phyloP scores from a whole-genome alignment of 2,797 vertebrate genomes.

The Lithobates sylvaticus region DNA sequence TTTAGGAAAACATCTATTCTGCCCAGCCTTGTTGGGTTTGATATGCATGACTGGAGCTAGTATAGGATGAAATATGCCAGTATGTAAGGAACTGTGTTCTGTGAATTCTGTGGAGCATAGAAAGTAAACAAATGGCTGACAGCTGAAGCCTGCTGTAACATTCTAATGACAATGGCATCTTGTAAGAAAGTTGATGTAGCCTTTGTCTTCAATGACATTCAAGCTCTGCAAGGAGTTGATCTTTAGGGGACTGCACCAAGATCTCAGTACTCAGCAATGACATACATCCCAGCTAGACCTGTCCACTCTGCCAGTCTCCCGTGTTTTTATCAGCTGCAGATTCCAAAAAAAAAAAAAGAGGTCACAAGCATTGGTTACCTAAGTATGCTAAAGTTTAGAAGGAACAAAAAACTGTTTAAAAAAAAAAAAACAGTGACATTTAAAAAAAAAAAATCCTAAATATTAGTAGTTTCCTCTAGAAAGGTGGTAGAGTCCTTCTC shows the following conservation, averaged over 20 bases:
- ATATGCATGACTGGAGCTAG: slow-evolving; percentile 14
- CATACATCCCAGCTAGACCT: slow-evolving; percentile 44
- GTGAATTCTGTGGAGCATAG: slow-evolving; percentile 37
- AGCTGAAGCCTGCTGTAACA: slow-evolving; percentile 44
- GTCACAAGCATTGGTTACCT: slow-evolving; percentile 19
- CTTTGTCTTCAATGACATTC: slow-evolving; percentile 41
- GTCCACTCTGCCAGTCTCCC: slow-evolving; percentile 41
- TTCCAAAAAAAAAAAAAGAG: neutral
- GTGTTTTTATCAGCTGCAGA: slow-evolving; percentile 29
- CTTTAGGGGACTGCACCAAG: slow-evolving; percentile 43
- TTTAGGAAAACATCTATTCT: neutral
- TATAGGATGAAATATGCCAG: slow-evolving; percentile 19
- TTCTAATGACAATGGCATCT: slow-evolving; percentile 37
- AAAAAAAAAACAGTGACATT: neutral
- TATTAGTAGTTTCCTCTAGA: too few relatives aligned
- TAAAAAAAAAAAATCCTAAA: neutral
- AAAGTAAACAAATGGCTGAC: slow-evolving; percentile 47
- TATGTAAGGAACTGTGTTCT: slow-evolving; percentile 32
- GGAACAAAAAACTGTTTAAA: neutral
- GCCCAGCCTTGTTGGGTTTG: neutral
- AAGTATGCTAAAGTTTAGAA: neutral
- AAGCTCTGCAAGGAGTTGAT: slow-evolving; percentile 30
- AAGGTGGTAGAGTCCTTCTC: neutral
- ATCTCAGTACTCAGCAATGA: slow-evolving; percentile 31
- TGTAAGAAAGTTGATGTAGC: slow-evolving; percentile 32